These are phyloP conservation scores for Enteromius mattozi DNA, from an alignment of 2,797 vertebrate genomes.

Conservation along the genomic window DNA sequence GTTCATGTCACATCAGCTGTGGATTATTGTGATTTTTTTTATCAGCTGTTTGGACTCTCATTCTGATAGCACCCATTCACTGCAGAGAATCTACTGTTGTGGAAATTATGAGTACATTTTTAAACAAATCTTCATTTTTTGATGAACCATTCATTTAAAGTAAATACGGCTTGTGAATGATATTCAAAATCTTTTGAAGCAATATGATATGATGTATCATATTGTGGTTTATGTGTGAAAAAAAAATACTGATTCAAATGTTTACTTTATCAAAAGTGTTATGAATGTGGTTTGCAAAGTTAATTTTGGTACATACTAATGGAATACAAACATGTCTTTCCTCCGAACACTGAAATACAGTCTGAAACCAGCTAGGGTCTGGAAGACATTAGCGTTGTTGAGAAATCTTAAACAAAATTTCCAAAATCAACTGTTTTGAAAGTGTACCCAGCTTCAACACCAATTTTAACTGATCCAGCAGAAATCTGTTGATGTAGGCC, in stretches of 20 bases:
- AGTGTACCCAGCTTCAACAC: conserved; percentile 61
- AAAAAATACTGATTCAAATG: neutral
- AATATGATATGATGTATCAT: neutral
- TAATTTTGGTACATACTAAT: neutral
- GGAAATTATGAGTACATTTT: too few relatives aligned
- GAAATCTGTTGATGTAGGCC: conserved; percentile 58
- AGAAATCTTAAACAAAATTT: conserved; percentile 48
- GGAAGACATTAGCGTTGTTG: conserved; percentile 43
- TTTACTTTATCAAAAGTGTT: neutral
- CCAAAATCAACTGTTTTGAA: conserved; percentile 55
- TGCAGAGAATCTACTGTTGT: too few relatives aligned
- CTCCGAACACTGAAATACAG: neutral
- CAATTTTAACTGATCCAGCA: conserved; percentile 44
- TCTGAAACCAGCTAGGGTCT: conserved; percentile 30
- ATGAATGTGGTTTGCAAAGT: neutral
- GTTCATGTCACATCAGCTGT: too few relatives aligned
- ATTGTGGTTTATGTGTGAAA: neutral
- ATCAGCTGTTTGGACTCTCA: too few relatives aligned
- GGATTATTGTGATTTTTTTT: too few relatives aligned
- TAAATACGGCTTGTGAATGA: neutral
- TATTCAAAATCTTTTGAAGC: neutral
- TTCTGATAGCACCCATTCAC: too few relatives aligned
- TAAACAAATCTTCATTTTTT: too few relatives aligned
- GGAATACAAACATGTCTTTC: conserved; percentile 1
- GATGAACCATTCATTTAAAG: too few relatives aligned